Conservation (phyloP, 1,140 invertebrate species). For the Nilaparvata lugens region DNA sequence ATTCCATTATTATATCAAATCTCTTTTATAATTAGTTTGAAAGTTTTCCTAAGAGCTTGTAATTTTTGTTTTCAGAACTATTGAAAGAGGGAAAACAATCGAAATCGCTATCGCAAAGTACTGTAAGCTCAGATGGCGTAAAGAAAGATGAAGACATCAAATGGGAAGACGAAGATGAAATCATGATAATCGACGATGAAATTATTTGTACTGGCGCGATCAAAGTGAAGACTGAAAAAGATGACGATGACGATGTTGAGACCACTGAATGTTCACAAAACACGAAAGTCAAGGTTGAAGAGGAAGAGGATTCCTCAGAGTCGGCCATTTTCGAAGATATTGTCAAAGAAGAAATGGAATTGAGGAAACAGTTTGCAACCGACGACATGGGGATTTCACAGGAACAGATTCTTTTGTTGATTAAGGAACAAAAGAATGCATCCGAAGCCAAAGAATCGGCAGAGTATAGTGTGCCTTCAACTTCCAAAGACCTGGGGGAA, state of each 20-base stretch:
- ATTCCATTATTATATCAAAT: too few relatives aligned
- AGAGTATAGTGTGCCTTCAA: conserved; percentile 24
- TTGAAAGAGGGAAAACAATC: too few relatives aligned
- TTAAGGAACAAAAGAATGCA: conserved; percentile 40
- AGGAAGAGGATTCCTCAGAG: background rate
- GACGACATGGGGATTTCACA: conserved; percentile 64
- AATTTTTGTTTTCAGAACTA: too few relatives aligned
- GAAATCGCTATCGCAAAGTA: too few relatives aligned
- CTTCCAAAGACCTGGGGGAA: background rate
- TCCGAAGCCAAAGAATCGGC: conserved; percentile 2
- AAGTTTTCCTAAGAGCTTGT: too few relatives aligned
- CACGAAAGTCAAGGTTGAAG: background rate
- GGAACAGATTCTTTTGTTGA: conserved; percentile 45
- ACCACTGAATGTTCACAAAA: background rate
- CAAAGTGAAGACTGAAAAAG: background rate
- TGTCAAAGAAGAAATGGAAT: background rate
- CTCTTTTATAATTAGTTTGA: too few relatives aligned
- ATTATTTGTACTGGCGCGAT: too few relatives aligned
- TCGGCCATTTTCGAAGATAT: conserved; percentile 6
- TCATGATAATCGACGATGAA: too few relatives aligned
- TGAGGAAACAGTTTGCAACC: conserved; percentile 40
- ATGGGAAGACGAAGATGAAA: too few relatives aligned
- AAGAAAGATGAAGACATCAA: too few relatives aligned
- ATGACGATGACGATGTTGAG: background rate
- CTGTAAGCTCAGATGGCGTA: too few relatives aligned